Evolutionary conservation across 1,140 invertebrate genomes (phyloP).

Genomic region (Wasmannia auropunctata): DNA sequence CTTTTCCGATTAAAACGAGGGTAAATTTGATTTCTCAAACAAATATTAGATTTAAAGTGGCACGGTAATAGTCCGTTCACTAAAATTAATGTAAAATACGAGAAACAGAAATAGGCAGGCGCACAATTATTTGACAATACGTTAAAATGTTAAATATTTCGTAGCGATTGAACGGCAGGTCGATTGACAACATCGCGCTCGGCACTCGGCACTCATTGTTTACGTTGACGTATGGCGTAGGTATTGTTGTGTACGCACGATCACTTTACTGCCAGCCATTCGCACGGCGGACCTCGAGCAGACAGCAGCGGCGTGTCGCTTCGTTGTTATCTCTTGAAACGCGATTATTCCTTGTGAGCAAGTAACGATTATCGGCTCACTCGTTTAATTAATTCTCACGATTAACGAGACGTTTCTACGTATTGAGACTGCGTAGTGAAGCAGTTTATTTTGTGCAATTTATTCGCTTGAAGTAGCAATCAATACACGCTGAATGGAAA

Average conservation of each 20-base stretch:
- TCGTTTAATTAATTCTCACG: slow-evolving; percentile 4
- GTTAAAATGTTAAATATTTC: neutral
- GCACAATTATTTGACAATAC: neutral
- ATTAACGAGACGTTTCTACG: neutral
- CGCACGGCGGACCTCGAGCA: neutral
- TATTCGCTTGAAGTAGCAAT: neutral
- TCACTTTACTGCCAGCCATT: neutral
- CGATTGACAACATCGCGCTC: neutral
- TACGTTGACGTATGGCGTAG: neutral
- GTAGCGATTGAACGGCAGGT: neutral
- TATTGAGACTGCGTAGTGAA: neutral
- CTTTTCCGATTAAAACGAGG: neutral
- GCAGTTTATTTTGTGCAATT: neutral
- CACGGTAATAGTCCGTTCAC: neutral
- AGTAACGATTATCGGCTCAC: neutral
- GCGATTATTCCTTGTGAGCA: neutral
- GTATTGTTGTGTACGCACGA: slow-evolving; percentile 19
- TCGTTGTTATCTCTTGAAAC: neutral
- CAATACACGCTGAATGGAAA: neutral
- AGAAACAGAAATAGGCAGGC: neutral
- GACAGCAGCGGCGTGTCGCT: neutral
- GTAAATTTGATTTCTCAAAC: neutral
- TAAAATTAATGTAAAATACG: neutral
- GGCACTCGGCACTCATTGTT: neutral
- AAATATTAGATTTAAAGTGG: neutral